Evolutionary conservation across 1,140 invertebrate species (phyloP).

Genomic region (Lepidotrigona ventralis): DNA sequence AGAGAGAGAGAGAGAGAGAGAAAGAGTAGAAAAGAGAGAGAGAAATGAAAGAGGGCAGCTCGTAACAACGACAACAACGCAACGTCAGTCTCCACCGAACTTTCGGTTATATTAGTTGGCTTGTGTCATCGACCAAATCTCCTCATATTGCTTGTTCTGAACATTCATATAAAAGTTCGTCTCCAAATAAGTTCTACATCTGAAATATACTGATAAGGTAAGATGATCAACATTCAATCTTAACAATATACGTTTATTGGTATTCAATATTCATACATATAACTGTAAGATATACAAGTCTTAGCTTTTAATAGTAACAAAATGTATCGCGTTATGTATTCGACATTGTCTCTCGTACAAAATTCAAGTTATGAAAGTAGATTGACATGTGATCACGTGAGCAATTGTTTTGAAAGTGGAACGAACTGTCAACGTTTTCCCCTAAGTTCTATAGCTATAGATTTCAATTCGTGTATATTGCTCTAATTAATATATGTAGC

Average conservation of each 20-base stretch:
- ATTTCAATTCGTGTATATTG: not conserved
- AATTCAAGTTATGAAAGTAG: not conserved
- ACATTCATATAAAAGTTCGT: not conserved
- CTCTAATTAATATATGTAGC: not conserved
- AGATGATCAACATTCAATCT: not conserved
- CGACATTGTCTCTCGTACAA: not conserved
- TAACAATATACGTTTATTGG: not conserved
- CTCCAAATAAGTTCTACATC: not conserved
- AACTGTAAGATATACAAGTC: too few relatives aligned
- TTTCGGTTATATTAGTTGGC: not conserved
- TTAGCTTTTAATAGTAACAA: too few relatives aligned
- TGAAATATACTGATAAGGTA: not conserved
- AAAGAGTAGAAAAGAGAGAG: not conserved
- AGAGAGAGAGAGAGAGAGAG: too few relatives aligned
- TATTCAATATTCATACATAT: not conserved
- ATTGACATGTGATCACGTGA: not conserved
- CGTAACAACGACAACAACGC: constrained; percentile 10
- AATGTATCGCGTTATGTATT: not conserved
- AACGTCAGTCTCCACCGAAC: constrained; percentile 39
- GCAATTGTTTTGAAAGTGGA: not conserved
- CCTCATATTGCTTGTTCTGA: not conserved
- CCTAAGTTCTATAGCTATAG: not conserved
- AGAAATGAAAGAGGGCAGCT: not conserved
- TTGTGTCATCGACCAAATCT: not conserved
- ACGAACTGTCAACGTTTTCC: not conserved